phyloP scores from a whole-genome alignment of 2,888 invertebrate genomes.

The Eupsilia transversa region DNA sequence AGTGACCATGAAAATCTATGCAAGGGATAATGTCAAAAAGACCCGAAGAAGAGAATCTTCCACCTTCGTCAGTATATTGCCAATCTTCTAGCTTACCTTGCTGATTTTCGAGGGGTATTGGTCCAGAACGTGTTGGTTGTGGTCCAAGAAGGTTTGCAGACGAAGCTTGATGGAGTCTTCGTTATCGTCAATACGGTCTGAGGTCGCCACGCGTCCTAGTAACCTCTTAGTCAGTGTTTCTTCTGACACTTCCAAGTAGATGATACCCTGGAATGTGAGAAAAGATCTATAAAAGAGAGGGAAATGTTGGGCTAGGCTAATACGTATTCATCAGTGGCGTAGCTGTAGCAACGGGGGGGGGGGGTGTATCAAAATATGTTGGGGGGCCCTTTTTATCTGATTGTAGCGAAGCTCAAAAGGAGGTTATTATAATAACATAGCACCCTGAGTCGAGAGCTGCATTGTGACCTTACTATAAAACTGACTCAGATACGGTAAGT shows the following conservation, averaged over 20 bases:
- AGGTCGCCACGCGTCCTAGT: constrained; percentile 94
- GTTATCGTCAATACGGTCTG: constrained; percentile 97
- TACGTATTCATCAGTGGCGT: not conserved
- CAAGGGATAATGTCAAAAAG: not conserved
- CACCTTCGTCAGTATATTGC: not conserved
- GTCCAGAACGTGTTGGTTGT: constrained; percentile 95
- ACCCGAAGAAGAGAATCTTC: not conserved
- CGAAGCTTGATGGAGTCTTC: constrained; percentile 97
- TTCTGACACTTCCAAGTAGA: constrained; percentile 90
- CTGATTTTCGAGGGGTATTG: constrained; percentile 94
- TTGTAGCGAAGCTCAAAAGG: not conserved
- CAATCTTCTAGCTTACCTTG: constrained; percentile 88
- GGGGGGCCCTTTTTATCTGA: not conserved
- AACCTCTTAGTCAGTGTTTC: constrained; percentile 93
- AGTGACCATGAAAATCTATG: not conserved
- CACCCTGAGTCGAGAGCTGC: not conserved
- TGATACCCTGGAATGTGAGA: constrained; percentile 57
- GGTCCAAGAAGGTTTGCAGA: constrained; percentile 95
- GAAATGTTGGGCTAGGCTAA: not conserved
- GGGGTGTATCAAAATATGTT: not conserved
- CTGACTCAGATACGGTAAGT: not conserved
- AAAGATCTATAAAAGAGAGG: not conserved
- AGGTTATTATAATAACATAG: not conserved
- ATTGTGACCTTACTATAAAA: not conserved
- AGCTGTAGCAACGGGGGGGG: not conserved